A percentile compares a stretch with the other conserved stretches of the same genome.
phyloP scores from a whole-genome alignment of 2,888 invertebrate species.

The Beris morrisii region DNA sequence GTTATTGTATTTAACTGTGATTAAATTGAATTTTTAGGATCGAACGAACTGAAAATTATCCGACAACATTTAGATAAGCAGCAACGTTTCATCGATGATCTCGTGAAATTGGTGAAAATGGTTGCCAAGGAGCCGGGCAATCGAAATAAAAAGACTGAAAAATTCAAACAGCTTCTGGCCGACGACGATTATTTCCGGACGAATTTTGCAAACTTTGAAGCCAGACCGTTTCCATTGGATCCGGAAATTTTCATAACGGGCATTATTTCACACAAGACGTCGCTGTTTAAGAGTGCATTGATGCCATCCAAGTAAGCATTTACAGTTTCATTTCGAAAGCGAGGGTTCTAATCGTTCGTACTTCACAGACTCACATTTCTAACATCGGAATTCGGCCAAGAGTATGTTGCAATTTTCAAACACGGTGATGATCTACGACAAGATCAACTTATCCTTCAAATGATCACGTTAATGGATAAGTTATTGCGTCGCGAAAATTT shows the following conservation, averaged over 20 bases:
- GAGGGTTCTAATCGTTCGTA: not conserved
- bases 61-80: conserved; percentile 79
- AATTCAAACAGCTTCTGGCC: conserved; percentile 79
- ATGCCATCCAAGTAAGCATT: conserved; percentile 78
- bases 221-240: conserved; percentile 92
- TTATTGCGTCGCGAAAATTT: conserved; percentile 90
- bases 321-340: not conserved
- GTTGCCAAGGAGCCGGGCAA: conserved; percentile 91
- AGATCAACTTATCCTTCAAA: conserved; percentile 96
- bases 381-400: conserved; percentile 71
- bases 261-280: conserved; percentile 85
- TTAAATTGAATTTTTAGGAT: conserved; percentile 54
- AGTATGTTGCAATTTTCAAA: conserved; percentile 96
- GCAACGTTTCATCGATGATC: conserved; percentile 86
- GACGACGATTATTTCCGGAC: conserved; percentile 81
- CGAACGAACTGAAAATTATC: conserved; percentile 71
- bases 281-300: conserved; percentile 92
- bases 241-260: conserved; percentile 87
- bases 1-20: not conserved
- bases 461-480: conserved; percentile 98
- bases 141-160: conserved; percentile 87
- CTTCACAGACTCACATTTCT: conserved; percentile 74
- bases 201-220: conserved; percentile 88
- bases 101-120: conserved; percentile 83
- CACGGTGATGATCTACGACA: conserved; percentile 97